Conservation (phyloP, 2,113 vertebrate genomes). For the Erpornis zantholeuca region DNA sequence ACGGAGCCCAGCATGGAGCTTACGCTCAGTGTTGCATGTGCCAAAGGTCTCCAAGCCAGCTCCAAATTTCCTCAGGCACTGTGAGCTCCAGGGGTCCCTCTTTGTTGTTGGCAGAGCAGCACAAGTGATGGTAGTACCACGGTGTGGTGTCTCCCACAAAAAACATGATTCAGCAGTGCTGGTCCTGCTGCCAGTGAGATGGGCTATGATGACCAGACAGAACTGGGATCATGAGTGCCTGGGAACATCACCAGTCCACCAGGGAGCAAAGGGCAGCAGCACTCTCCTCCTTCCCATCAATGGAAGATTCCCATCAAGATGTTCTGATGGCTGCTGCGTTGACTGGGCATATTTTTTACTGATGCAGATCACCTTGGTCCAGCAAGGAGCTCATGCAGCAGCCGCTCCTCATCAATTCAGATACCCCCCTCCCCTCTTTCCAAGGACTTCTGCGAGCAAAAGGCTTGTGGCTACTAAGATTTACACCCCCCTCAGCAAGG, state of each 20-base stretch:
- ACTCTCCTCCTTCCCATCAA: neutral
- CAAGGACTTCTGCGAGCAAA: slow-evolving; percentile 64
- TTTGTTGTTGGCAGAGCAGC: neutral
- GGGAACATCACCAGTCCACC: neutral
- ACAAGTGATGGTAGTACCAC: neutral
- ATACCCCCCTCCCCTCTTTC: slow-evolving; percentile 31
- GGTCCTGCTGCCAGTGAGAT: accelerated
- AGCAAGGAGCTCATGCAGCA: neutral
- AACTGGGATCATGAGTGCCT: accelerated
- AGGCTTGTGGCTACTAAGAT: slow-evolving; percentile 48
- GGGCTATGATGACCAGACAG: too few relatives aligned
- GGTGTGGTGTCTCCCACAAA: neutral
- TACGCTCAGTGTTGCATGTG: accelerated
- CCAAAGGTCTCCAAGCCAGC: neutral
- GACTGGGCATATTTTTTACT: neutral
- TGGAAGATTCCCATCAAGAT: neutral
- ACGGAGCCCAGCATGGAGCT: accelerated
- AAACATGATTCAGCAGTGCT: neutral
- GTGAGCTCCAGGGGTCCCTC: neutral
- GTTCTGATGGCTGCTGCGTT: neutral
- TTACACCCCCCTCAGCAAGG: slow-evolving; percentile 77
- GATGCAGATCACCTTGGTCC: slow-evolving; percentile 2
- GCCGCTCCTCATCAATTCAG: slow-evolving; percentile 21
- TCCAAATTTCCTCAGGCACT: neutral
- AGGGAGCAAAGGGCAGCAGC: neutral